phyloP scores from a whole-genome alignment of 2,888 invertebrate genomes.

The Marasmarcha lunaedactyla region DNA sequence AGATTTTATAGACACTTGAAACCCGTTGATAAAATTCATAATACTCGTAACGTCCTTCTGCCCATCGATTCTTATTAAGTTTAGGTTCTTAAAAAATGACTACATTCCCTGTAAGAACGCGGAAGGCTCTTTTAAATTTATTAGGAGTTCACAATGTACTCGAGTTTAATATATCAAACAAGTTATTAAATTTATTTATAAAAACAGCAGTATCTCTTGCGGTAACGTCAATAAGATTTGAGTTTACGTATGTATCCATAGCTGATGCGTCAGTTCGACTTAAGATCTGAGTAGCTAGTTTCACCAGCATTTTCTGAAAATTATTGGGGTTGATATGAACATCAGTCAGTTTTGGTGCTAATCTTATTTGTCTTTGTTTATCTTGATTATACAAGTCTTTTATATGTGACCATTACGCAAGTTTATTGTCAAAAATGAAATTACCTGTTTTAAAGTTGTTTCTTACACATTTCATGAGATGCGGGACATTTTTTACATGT shows the following conservation, averaged over 20 bases:
- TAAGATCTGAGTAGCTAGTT: slow-evolving; percentile 14
- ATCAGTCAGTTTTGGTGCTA: too few species aligned
- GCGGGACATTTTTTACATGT: slow-evolving; percentile 12
- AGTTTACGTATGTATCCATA: slow-evolving; percentile 11
- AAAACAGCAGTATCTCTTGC: slow-evolving; percentile 14
- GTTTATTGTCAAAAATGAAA: slow-evolving; percentile 12
- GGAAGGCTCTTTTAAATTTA: slow-evolving; percentile 10
- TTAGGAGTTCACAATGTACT: slow-evolving; percentile 8
- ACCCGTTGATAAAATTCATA: slow-evolving; percentile 13
- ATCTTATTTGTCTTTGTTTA: too few species aligned
- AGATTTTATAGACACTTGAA: slow-evolving; percentile 14
- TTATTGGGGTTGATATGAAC: too few species aligned
- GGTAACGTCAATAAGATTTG: slow-evolving; percentile 6
- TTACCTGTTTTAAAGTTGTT: slow-evolving; percentile 16
- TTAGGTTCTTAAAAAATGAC: slow-evolving; percentile 4
- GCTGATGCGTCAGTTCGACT: slow-evolving; percentile 10
- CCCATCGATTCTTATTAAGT: slow-evolving; percentile 10
- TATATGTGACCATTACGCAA: slow-evolving; percentile 9
- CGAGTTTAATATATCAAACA: too few species aligned
- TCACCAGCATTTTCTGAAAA: slow-evolving; percentile 15
- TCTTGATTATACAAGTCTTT: slow-evolving; percentile 2
- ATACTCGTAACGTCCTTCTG: too few species aligned
- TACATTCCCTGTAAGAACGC: slow-evolving; percentile 7
- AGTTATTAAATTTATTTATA: slow-evolving; percentile 4
- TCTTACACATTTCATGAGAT: too few species aligned